phyloP scores from a whole-genome alignment of 2,113 vertebrate genomes.

The Macroglossus sobrinus region DNA sequence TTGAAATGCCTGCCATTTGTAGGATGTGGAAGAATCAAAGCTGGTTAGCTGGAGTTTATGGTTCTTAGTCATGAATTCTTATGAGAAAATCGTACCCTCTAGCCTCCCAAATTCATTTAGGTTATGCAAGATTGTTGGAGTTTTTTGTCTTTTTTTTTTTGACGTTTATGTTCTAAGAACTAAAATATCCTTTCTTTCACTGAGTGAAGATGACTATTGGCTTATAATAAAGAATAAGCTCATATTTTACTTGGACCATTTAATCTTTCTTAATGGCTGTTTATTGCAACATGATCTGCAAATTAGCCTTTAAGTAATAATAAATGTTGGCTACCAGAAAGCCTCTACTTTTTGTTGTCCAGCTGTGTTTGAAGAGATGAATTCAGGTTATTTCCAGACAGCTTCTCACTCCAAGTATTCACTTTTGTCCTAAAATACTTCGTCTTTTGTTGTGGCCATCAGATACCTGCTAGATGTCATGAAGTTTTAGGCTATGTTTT shows the following conservation, averaged over 20 bases:
- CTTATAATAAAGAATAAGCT: slow-evolving; percentile 50
- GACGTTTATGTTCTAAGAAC: slow-evolving; percentile 29
- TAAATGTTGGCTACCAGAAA: slow-evolving; percentile 40
- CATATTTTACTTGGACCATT: slow-evolving; percentile 50
- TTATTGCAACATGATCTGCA: slow-evolving; percentile 61
- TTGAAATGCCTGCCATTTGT: slow-evolving; percentile 62
- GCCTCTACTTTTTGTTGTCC: background rate
- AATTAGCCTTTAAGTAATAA: slow-evolving; percentile 44
- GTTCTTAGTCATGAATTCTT: slow-evolving; percentile 28
- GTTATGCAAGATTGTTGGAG: background rate
- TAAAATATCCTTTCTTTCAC: slow-evolving; percentile 14
- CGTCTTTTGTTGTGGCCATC: background rate
- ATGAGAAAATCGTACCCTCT: slow-evolving; percentile 19
- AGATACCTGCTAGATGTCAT: background rate
- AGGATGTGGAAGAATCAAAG: slow-evolving; percentile 4
- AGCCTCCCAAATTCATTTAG: background rate
- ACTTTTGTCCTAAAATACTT: background rate
- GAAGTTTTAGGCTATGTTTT: background rate
- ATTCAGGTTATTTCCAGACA: slow-evolving; percentile 15
- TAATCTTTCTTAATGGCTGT: slow-evolving; percentile 61
- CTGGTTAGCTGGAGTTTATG: slow-evolving; percentile 32
- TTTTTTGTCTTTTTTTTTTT: background rate
- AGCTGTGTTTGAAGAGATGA: background rate
- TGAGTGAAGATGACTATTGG: slow-evolving; percentile 40
- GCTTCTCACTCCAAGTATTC: background rate